A percentile compares a stretch with the other conserved stretches of the same genome.
These are phyloP conservation scores for Gobius niger DNA, from an alignment of 2,113 vertebrate genomes.

Conservation along the genomic window DNA sequence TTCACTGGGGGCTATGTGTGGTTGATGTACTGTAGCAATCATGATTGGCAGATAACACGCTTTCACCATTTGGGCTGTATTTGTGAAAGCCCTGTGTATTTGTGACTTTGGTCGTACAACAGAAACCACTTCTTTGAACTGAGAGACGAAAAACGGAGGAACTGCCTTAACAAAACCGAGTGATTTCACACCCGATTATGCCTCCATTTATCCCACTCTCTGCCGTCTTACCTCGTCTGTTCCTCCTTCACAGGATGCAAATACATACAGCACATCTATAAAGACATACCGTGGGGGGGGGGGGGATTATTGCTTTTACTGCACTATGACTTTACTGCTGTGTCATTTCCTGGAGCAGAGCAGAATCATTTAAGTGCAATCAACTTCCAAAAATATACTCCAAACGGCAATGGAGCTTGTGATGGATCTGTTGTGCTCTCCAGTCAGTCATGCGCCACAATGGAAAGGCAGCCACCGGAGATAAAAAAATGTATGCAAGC, in stretches of 20 bases:
- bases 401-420: slow-evolving; percentile 16
- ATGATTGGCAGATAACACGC: slow-evolving; percentile 1
- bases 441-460: slow-evolving; percentile 18
- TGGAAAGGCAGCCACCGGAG: slow-evolving; percentile 22
- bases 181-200: slow-evolving; percentile 57
- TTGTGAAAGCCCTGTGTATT: slow-evolving; percentile 16
- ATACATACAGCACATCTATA: not conserved
- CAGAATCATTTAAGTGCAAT: slow-evolving; percentile 33
- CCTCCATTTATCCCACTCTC: slow-evolving; percentile 25
- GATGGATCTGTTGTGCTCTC: slow-evolving; percentile 18
- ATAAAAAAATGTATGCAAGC: slow-evolving; percentile 32
- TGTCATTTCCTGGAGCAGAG: slow-evolving; percentile 6
- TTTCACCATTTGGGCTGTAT: not conserved
- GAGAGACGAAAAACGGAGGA: slow-evolving; percentile 15
- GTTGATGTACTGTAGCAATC: too few relatives aligned
- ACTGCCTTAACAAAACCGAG: slow-evolving; percentile 23
- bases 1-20: not conserved
- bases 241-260: not conserved
- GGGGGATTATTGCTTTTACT: slow-evolving; percentile 12
- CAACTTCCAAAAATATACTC: slow-evolving; percentile 25
- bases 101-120: slow-evolving; percentile 32
- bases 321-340: not conserved
- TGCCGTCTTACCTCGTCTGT: slow-evolving; percentile 27
- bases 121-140: slow-evolving; percentile 1
- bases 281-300: too few relatives aligned